phyloP scores from a whole-genome alignment of 2,797 vertebrate genomes.

The Pipistrellus kuhlii region DNA sequence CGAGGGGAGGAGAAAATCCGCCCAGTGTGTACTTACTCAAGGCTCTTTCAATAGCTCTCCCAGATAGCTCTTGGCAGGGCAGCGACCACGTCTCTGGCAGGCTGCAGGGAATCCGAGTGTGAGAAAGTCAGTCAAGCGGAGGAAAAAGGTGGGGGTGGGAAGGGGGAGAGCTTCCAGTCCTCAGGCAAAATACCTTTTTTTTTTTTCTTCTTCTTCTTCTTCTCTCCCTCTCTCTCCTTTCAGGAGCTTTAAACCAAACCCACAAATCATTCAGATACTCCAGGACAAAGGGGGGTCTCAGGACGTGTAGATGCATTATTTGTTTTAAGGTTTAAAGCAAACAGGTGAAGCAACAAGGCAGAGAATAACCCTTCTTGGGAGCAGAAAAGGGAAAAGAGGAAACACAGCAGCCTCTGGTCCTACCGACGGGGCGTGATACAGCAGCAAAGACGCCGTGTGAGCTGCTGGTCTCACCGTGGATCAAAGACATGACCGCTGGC shows the following conservation, averaged over 20 bases:
- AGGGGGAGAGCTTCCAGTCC: constrained; percentile 60
- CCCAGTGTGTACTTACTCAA: constrained; percentile 80
- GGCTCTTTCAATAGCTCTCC: constrained; percentile 84
- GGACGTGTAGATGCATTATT: constrained; percentile 51
- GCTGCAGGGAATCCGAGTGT: constrained; percentile 93
- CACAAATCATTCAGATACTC: constrained; percentile 53
- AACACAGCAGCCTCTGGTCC: not conserved
- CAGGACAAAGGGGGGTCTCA: constrained; percentile 32
- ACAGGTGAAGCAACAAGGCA: constrained; percentile 49
- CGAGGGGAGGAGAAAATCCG: constrained; percentile 79
- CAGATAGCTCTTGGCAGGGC: constrained; percentile 86
- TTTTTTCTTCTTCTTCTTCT: constrained; percentile 18
- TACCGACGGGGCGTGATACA: not conserved
- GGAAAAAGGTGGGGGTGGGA: constrained; percentile 53
- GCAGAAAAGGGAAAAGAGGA: not conserved
- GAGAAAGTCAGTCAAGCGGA: constrained; percentile 94
- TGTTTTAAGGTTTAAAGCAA: constrained; percentile 70
- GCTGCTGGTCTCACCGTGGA: not conserved
- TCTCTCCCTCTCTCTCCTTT: constrained; percentile 51
- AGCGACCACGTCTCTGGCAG: constrained; percentile 89
- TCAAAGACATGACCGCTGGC: constrained; percentile 18
- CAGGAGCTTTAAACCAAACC: constrained; percentile 68
- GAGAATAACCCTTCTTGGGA: constrained; percentile 13
- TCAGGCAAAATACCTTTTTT: constrained; percentile 78
- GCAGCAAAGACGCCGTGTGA: not conserved